Evolutionary conservation across 2,797 vertebrate species (phyloP).

Genomic region (Kryptolebias ocellatus): DNA sequence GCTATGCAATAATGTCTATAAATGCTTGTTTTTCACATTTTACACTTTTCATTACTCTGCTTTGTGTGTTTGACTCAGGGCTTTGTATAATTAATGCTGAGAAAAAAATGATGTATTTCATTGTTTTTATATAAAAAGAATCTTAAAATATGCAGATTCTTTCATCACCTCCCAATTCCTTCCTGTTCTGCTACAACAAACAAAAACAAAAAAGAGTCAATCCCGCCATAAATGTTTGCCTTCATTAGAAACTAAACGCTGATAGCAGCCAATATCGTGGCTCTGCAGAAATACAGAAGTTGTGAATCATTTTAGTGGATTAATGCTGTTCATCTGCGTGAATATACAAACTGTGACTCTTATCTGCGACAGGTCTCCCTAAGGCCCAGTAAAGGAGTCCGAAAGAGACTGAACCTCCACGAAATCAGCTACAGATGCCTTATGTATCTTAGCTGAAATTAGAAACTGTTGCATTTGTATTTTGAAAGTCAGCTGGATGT

Average conservation of each 20-base stretch:
- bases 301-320: slow-evolving; percentile 19
- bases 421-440: slow-evolving; percentile 23
- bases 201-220: slow-evolving; percentile 27
- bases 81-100: background rate
- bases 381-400: slow-evolving; percentile 22
- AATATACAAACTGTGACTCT: slow-evolving; percentile 36
- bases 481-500: slow-evolving; percentile 35
- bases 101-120: background rate
- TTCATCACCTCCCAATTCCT: background rate
- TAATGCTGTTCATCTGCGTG: slow-evolving; percentile 11
- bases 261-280: slow-evolving; percentile 12
- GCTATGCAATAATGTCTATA: background rate
- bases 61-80: background rate
- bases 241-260: slow-evolving; percentile 11
- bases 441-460: slow-evolving; percentile 41
- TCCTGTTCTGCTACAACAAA: background rate
- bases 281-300: slow-evolving; percentile 7
- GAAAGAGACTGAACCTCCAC: slow-evolving; percentile 36
- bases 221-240: slow-evolving; percentile 13
- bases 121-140: too few relatives aligned
- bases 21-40: background rate
- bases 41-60: background rate
- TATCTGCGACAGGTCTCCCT: slow-evolving; percentile 28
- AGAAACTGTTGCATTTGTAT: slow-evolving; percentile 23
- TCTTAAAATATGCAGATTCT: background rate